Base-by-base conservation (phyloP, 2,888 invertebrate species). In the Cecidostiba fungosa region DNA sequence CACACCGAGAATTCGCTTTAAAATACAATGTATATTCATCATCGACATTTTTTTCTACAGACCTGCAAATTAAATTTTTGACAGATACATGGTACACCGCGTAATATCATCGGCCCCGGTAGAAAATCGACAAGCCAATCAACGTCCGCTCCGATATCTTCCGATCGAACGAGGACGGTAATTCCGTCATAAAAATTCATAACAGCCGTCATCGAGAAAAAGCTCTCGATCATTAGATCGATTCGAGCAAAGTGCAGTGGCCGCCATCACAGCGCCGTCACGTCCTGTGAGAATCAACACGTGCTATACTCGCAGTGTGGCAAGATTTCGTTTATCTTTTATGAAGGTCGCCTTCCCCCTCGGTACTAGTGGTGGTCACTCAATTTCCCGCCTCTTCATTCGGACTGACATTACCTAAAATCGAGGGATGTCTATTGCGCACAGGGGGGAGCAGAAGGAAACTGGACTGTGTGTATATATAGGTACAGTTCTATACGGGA, bases 341-440 rank as follows among this genome's bases (percentile, higher is more conserved):
- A 88, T 86, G 86, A 81, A 86, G 81, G 73, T 80, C 36, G 29
- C n/a, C 70, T 47, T 77, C 54, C 78, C 72, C 59, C 39, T 50
- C 66, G 78, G 23, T 79, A 84, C 85, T 87, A n/a, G 87, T 87
- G 2, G 87, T 23, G 82, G 62, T 76, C 89, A 88, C 89, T 90
- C 91, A 91, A 92, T 92, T 92, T 92, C 88, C 89, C 89, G 88
- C 87, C 86, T 85, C 87, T 86, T 87, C 87, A 85, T 88, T 88
- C 85, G 82, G 85, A 88, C 85, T 84, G 87, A 88, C 87, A 84
- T 73, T 77, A 87, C 86, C 88, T 80, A 89, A 89, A 90, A 89
- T 87, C 76, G 85, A 87, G 84, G 77, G 29, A 50, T 29, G 76
- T 26, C 29, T 26, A 32, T 76, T 66, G n/a, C n/a, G 32, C 1